Percentiles rank a stretch among this genome's conserved stretches.
phyloP scores from a whole-genome alignment of 2,113 vertebrate genomes.

The Heliornis fulica region DNA sequence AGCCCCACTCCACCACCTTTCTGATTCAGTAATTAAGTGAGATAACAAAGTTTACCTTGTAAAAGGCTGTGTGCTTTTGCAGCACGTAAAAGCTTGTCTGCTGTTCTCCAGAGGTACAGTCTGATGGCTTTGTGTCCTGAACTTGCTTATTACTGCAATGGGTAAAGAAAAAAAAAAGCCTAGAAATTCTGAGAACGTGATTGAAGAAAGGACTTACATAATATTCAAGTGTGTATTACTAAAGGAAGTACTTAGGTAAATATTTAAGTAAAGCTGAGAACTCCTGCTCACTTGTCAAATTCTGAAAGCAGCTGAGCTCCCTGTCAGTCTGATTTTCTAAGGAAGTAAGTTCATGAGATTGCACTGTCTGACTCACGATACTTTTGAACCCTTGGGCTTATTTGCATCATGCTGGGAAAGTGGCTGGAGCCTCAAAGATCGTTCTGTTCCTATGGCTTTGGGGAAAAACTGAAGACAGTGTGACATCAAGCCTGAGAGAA shows the following conservation, averaged over 20 bases:
- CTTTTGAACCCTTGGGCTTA: not conserved
- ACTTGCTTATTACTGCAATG: not conserved
- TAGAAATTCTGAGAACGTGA: not conserved
- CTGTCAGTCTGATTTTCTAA: not conserved
- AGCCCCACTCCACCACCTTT: not conserved
- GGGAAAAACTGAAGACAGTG: not conserved
- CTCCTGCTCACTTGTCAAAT: not conserved
- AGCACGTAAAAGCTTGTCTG: not conserved
- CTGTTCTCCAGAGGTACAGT: not conserved
- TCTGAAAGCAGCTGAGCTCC: not conserved
- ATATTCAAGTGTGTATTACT: not conserved
- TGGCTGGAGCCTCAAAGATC: not conserved
- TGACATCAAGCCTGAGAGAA: not conserved
- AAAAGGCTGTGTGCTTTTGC: not conserved
- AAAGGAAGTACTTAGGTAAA: constrained; percentile 1
- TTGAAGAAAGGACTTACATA: not conserved
- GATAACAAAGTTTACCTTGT: not conserved
- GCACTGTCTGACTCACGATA: not conserved
- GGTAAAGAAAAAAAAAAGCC: not conserved
- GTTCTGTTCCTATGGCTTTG: not conserved
- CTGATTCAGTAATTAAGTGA: not conserved
- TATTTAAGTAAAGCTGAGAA: not conserved
- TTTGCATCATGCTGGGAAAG: not conserved
- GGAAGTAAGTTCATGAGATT: not conserved
- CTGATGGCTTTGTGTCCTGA: not conserved